Base-by-base conservation (phyloP, 1,140 invertebrate species). In the Zaprionus camerounensis region DNA sequence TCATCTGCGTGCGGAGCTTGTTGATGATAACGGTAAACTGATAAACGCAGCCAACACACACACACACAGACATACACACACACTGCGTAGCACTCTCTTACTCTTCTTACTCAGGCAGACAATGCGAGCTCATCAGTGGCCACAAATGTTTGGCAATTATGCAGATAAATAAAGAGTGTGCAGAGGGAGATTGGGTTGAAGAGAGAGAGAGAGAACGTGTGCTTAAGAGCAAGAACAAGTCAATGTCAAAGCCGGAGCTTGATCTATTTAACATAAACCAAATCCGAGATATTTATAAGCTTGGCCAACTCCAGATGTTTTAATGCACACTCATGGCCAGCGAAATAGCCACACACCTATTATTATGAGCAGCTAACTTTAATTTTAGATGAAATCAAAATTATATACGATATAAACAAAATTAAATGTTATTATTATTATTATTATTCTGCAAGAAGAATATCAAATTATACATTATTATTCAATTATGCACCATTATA, bases 1-100 rank as follows among this genome's bases (percentile, higher is more conserved):
- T 68, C 70, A 72, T 79, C 66, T 72, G 77, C 53, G 71, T 73
- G 70, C 66, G 71, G 67, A 76, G 77, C 83, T 88, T 83, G 81
- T 90, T 79, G 84, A 90, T 87, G 85, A 88, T 88, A 88, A 90
- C 81, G 85, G 81, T 88, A 83, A 67, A 79, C 65, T 84, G 85
- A 88, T 88, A 88, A 88, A 88, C 84, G 84, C 74, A 87, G n/a
- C 71, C 81, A 71, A 9, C 59, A 70, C 62, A 51, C 20, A 22
- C 20, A 49, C 3, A 49, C 46, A 22, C 46, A 74, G 49, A 64
- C 62, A 70, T 51, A 3, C 17, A 22, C 44, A 20, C 17, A 49
- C n/a, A 46, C 46, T 70, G 28, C 28, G 28, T 3, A 31, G 31
- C 59, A 64, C 66, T 46, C 41, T 46, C n/a, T 46, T 7, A 34